Evolutionary conservation across 2,888 invertebrate species (phyloP), one percentile per base, ranked within the genome.

Genomic region (Platerodrilus igneus): DNA sequence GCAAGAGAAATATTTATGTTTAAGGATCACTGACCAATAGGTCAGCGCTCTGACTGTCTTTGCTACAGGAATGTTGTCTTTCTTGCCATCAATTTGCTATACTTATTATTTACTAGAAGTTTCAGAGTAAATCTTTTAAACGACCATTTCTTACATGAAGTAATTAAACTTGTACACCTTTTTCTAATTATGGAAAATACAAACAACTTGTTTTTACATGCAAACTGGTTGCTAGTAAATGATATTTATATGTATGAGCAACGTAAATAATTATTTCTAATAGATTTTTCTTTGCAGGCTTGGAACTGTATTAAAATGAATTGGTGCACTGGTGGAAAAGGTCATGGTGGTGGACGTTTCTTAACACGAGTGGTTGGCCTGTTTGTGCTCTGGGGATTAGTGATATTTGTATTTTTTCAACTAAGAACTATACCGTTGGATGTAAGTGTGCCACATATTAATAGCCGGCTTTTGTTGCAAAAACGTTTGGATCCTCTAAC

Each of bases 401-500:
- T 71, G 45, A 68, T 73, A 54, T 65, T 73, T 37, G 67, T 67
- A 5, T 62, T 67, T 5, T 66, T 71, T 52, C 72, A 64, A 45
- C 53, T 67, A 37, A 50, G 65, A 25, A 60, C 61, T 14, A 64
- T 66, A 27, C 63, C 63, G 32, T 57, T 67, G 16, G 68, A 66
- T 44, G 64, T 64, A 15, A 59, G 59, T 19, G 62, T 63, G 23
- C 65, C 64, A 10, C 70, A 61, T 50, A 51, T 68, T 9, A 69
- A 70, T 48, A 72, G 75, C 26, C 64, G 76, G 10, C 69, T 74
- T 37, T 66, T 77, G 0, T 64, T 76, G 8, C 74, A 75, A 52
- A 73, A 75, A 45, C 63, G 67, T 3, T 55, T 66, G 31, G 68
- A 67, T 40, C 64, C 64, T 14, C 60, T 62, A 20, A 70, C 63